Percentiles rank a stretch among this genome's conserved stretches.
Evolutionary conservation across 2,113 vertebrate genomes (phyloP).

Genomic region (Thamnophis sirtalis): DNA sequence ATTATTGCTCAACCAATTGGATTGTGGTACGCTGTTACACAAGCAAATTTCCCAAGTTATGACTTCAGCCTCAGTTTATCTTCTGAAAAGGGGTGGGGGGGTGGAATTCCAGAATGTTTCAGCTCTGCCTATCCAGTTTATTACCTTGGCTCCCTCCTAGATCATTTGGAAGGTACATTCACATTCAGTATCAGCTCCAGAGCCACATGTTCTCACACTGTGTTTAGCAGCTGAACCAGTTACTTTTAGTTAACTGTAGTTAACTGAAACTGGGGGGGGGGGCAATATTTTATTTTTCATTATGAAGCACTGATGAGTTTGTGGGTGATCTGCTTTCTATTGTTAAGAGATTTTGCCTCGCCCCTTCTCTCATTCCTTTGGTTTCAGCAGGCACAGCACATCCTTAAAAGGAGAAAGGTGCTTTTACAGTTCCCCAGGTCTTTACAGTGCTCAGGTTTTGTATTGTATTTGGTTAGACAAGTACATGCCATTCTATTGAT

Average conservation of each 20-base stretch:
- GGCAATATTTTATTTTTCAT: neutral
- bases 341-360: neutral
- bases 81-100: too few species aligned
- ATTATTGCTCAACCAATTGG: neutral
- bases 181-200: neutral
- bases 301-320: neutral
- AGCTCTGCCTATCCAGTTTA: too few species aligned
- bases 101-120: neutral
- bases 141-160: neutral
- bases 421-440: neutral
- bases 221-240: neutral
- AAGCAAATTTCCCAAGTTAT: neutral
- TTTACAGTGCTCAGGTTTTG: neutral
- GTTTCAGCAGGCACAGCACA: neutral
- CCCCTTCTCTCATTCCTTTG: neutral
- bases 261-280: neutral
- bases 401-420: neutral
- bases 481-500: neutral
- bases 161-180: neutral
- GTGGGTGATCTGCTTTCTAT: neutral
- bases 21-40: neutral
- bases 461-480: neutral
- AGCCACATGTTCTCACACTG: neutral
- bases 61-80: neutral
- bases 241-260: neutral